Conservation (phyloP, 2,888 invertebrate species). For the Ophion ellenae region DNA sequence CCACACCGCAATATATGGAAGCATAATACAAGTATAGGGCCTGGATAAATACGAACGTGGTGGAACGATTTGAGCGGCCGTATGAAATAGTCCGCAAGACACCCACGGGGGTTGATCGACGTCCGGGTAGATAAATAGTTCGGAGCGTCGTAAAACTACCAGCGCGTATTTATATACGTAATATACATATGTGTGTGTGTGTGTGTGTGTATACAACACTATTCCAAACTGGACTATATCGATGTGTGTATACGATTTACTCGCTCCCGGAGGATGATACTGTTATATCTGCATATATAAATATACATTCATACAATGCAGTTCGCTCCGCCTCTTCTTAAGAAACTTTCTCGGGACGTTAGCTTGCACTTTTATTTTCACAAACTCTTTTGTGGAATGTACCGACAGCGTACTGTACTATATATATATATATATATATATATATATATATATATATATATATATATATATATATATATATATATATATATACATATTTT, state of each 20-base stretch:
- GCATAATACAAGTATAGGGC: conserved; percentile 10
- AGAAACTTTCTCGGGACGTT: conserved; percentile 69
- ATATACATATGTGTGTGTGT: not conserved
- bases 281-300: conserved; percentile 57
- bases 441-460: not conserved
- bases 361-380: conserved; percentile 72
- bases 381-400: conserved; percentile 56
- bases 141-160: conserved; percentile 27
- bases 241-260: conserved; percentile 49
- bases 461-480: not conserved
- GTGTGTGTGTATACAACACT: conserved; percentile 1
- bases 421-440: not conserved
- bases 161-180: not conserved
- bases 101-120: conserved; percentile 51
- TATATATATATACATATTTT: not conserved
- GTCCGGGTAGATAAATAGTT: conserved; percentile 55
- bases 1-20: not conserved
- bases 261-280: conserved; percentile 54
- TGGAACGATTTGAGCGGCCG: conserved; percentile 32
- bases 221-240: conserved; percentile 18
- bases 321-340: conserved; percentile 1
- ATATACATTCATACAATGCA: conserved; percentile 1
- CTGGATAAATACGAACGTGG: conserved; percentile 21
- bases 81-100: conserved; percentile 46
- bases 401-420: not conserved